Evolutionary conservation across 2,888 invertebrate species (phyloP), one percentile per base, ranked within the genome.

Genomic region (Patella ulyssiponensis): DNA sequence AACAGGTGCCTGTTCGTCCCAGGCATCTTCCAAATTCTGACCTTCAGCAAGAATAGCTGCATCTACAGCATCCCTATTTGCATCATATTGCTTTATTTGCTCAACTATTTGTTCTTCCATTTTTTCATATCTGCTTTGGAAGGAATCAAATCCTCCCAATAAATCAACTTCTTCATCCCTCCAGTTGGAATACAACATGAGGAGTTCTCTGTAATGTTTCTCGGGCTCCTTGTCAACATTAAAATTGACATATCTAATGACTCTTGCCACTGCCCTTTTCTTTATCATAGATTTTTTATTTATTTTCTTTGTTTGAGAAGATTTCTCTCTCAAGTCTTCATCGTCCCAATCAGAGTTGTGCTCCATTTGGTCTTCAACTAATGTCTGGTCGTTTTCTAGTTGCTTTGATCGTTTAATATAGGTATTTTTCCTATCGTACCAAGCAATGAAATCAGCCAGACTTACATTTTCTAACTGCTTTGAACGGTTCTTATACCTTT

Each of bases 171-270:
- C 52, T 81, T 89, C 88, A 75, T 88, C 71, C 72, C 87, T 76
- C 89, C 89, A 90, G 9, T 9, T 44, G 44, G 44, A 7, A 88
- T 85, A 1, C 78, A 17, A 77, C 79, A 90, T 86, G 0, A 88
- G 64, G 12, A 84, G 77, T 71, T 88, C 86, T 69, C 89, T 79
- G 71, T 81, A 87, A 76, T 82, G 86, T 52, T 89, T 83, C n/a
- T 84, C 77, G 20, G 79, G 44, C 53, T 89, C 87, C 51, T 56
- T 69, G 17, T 81, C 70, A 56, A 74, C 71, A 69, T 84, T 83
- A 73, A 81, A 85, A 69, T 80, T 79, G 54, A 83, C 83, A 58
- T 77, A 79, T 20, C 85, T 53, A 5, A 83, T 76, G n/a, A 84
- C 76, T 58, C 23, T 51, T 51, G 69, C 15, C 53, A 54, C 54